Conservation (phyloP, 2,113 vertebrate genomes). For the Elgaria multicarinata region DNA sequence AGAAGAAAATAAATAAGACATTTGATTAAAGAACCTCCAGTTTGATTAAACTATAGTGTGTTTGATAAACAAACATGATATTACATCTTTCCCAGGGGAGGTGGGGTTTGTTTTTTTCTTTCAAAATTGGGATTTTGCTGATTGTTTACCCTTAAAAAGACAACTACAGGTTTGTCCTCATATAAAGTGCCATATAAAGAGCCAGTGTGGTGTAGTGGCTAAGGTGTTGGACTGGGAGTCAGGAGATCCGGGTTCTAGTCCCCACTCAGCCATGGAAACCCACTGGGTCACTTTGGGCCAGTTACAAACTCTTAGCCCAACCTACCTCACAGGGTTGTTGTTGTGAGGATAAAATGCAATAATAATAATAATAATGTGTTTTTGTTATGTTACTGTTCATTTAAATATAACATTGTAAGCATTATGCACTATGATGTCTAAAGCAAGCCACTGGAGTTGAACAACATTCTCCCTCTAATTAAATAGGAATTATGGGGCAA, state of each 20-base stretch:
- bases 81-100: not conserved
- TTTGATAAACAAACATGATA: not conserved
- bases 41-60: not conserved
- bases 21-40: not conserved
- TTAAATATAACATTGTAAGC: not conserved
- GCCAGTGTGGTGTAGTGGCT: too few species aligned
- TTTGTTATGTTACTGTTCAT: not conserved
- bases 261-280: too few species aligned
- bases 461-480: not conserved
- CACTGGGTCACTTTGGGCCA: too few species aligned
- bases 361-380: too few species aligned
- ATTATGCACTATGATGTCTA: not conserved
- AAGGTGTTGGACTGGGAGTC: too few species aligned
- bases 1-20: not conserved
- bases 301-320: too few species aligned
- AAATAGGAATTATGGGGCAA: rapidly evolving
- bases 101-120: not conserved
- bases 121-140: not conserved
- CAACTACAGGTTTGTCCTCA: not conserved
- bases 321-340: too few species aligned
- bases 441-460: not conserved
- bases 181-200: too few species aligned
- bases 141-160: not conserved
- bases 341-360: too few species aligned
- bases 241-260: too few species aligned